A percentile compares a stretch with the other conserved stretches of the same genome.
phyloP scores from a whole-genome alignment of 2,888 invertebrate species.

The Lasioglossum malachurum region DNA sequence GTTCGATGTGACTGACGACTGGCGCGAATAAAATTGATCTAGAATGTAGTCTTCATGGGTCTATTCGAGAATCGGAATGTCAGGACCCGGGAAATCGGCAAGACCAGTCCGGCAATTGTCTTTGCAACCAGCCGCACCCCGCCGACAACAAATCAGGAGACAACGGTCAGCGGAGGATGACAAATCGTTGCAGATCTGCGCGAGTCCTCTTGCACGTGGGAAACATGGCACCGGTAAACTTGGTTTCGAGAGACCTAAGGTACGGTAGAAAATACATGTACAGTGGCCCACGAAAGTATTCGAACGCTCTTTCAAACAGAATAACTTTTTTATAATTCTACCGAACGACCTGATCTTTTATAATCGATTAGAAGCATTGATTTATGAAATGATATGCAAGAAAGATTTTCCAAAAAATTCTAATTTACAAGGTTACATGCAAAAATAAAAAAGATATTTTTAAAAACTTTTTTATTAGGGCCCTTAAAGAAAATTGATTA shows the following conservation, averaged over 20 bases:
- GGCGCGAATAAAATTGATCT: not conserved
- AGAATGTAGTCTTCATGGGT: conserved; percentile 43
- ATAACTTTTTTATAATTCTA: too few relatives aligned
- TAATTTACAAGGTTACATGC: too few relatives aligned
- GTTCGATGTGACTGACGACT: not conserved
- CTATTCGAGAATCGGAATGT: conserved; percentile 67
- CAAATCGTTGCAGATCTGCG: conserved; percentile 70
- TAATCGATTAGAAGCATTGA: too few relatives aligned
- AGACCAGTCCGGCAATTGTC: conserved; percentile 81
- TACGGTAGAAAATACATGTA: not conserved
- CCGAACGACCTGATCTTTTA: too few relatives aligned
- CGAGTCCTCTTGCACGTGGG: conserved; percentile 64
- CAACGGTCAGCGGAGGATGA: conserved; percentile 82
- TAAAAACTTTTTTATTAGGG: too few relatives aligned
- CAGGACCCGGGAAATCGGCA: conserved; percentile 70
- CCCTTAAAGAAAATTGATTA: too few relatives aligned
- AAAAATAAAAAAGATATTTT: too few relatives aligned
- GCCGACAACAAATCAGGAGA: conserved; percentile 76
- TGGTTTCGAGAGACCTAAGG: conserved; percentile 63
- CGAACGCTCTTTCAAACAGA: too few relatives aligned
- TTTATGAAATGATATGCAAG: too few relatives aligned
- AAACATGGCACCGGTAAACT: conserved; percentile 58
- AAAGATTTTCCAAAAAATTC: too few relatives aligned
- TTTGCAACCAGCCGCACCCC: conserved; percentile 76
- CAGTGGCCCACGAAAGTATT: too few relatives aligned